Base-by-base conservation (phyloP, 2,797 vertebrate genomes). In the Ceyx erithaca region DNA sequence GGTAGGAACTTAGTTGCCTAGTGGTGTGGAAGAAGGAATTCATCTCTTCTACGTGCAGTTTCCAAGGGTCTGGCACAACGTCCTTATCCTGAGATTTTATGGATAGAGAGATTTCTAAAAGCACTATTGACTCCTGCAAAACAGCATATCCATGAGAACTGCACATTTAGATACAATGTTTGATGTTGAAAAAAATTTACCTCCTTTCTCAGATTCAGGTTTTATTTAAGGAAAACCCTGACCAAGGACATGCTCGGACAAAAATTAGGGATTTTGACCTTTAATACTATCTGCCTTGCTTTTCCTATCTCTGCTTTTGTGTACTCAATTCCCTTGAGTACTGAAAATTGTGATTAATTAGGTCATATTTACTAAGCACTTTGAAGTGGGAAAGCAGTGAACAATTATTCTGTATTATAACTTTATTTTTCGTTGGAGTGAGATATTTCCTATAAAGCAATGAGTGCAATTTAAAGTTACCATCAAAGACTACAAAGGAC, bases 401-500 rank as follows among this genome's bases (percentile, higher is more conserved):
- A 90, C 85, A 91, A 93, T 93, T 96, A 94, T 72, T 93, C 33
- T 64, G 75, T 70, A 63, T 71, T 88, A 92, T 88, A 95, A 92
- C 85, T 94, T 92, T 88, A 92, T 90, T 94, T 93, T 93, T 94
- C 0, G 2, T 86, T 93, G 90, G 67, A 18, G 28, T 46, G 55
- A 88, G 64, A 61, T 80, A 84, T 33, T 80, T 92, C 41, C 73
- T 88, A 22, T 73, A 88, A 84, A 94, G 70, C 75, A 90, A 48
- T 71, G 68, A 93, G 30, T 73, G 80, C 87, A 91, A 91, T 96
- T 91, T 88, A 91, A 89, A 95, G 91, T 92, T 92, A 54, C 64
- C 85, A 93, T 95, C 91, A 93, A 95, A 93, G 94, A 73, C 87
- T 92, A 71, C 87, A 93, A 93, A 96, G 83, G 61, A 64, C 83